These are phyloP conservation scores for Agrotis ipsilon DNA, from an alignment of 2,888 invertebrate species.

Conservation along the genomic window DNA sequence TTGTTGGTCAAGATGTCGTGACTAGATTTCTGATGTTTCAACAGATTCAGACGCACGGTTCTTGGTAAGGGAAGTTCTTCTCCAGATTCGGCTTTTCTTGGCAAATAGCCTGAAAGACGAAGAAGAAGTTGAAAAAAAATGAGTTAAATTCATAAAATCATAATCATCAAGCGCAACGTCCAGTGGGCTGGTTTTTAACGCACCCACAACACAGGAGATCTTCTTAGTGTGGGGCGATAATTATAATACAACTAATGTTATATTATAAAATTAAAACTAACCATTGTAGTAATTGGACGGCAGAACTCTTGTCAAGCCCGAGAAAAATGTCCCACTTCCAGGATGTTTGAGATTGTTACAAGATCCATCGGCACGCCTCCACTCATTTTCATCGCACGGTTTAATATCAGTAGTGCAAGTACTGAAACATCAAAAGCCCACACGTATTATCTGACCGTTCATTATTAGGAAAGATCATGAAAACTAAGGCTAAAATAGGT, in stretches of 20 bases:
- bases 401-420: constrained; percentile 35
- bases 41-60: constrained; percentile 60
- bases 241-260: not conserved
- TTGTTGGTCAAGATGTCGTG: constrained; percentile 65
- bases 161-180: no score
- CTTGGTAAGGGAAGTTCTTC: constrained; percentile 61
- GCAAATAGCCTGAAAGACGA: constrained; percentile 59
- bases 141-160: no score
- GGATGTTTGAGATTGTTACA: constrained; percentile 74
- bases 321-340: constrained; percentile 63
- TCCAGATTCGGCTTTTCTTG: constrained; percentile 63
- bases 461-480: no score
- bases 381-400: constrained; percentile 68
- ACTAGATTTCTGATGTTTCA: constrained; percentile 66
- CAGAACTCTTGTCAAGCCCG: constrained; percentile 66
- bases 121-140: no score
- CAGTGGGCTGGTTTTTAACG: no score
- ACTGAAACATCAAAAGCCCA: constrained; percentile 21
- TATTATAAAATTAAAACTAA: constrained; percentile 29
- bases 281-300: constrained; percentile 66
- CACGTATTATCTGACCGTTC: not conserved
- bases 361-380: constrained; percentile 72
- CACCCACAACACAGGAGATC: no score
- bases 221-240: no score
- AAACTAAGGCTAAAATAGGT: no score